Evolutionary conservation across 2,797 vertebrate genomes (phyloP).

Genomic region (Jordanella pulchra): DNA sequence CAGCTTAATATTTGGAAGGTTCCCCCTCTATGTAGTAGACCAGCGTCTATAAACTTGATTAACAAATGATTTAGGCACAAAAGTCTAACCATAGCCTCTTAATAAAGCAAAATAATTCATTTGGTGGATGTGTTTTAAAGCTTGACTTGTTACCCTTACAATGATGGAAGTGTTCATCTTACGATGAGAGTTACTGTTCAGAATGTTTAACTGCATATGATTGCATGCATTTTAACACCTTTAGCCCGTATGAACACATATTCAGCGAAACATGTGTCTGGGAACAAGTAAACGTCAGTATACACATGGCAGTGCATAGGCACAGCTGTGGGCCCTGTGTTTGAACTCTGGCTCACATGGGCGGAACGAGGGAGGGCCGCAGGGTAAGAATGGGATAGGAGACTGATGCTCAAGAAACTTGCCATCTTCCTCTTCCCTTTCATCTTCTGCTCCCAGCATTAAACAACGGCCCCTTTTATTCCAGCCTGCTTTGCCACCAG

Average conservation of each 20-base stretch:
- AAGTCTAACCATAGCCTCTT: background rate
- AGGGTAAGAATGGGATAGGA: slow-evolving; percentile 72
- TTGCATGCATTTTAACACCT: background rate
- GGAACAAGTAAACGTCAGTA: slow-evolving; percentile 16
- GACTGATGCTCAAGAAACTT: slow-evolving; percentile 75
- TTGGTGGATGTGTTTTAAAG: background rate
- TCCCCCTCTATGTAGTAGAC: background rate
- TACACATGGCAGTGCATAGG: background rate
- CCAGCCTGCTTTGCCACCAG: slow-evolving; percentile 69
- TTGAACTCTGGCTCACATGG: slow-evolving; percentile 81
- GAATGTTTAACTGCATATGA: background rate
- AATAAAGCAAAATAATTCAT: background rate
- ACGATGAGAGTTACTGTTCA: background rate
- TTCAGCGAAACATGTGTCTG: slow-evolving; percentile 6
- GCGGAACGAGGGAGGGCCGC: slow-evolving; percentile 67
- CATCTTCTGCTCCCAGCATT: slow-evolving; percentile 72
- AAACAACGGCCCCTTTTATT: slow-evolving; percentile 82
- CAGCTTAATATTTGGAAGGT: background rate
- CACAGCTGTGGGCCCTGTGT: slow-evolving; percentile 72
- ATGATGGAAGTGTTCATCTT: background rate
- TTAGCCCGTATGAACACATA: background rate
- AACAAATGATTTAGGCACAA: background rate
- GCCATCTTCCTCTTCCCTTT: slow-evolving; percentile 78
- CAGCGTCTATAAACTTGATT: background rate
- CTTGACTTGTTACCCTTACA: background rate